Evolutionary conservation across 2,113 vertebrate genomes (phyloP), one percentile per base, ranked within the genome.

Genomic region (Chamaetylas fuelleborni): DNA sequence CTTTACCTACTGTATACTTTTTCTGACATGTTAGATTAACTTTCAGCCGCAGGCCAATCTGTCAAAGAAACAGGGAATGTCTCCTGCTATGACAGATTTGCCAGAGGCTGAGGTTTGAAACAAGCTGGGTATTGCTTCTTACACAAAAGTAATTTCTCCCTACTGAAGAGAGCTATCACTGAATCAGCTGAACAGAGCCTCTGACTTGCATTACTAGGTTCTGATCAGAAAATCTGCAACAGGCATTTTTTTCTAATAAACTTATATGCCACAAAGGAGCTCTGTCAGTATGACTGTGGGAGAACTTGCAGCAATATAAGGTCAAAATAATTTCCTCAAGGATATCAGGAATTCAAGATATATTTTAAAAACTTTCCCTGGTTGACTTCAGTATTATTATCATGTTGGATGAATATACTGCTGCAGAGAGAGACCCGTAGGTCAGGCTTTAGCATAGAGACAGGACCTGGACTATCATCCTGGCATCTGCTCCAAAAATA

Each of bases 21-120:
- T 98, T 76, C 95, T 98, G 98, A 98, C 97, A 97, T 94, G 88
- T 97, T 97, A 98, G 97, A 98, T 98, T 98, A 98, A 97, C 97
- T 98, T 98, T 97, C 90, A 97, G 97, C 98, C 91, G 25, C 95
- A 92, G 96, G 97, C 97, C 94, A 98, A 97, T 98, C 97, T 98
- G 97, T 98, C 98, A 98, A 92, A 97, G 97, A 97, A 98, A 98
- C 96, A 97, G 97, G 95, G 97, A 98, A 97, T 97, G 97, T 98
- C 97, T 98, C 96, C 96, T 96, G 92, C 88, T 93, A 95, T 98
- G 98, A 98, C 97, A 97, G 96, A 97, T 97, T 97, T 98, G 98
- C 98, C 96, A 97, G 97, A n/a, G 83, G 98, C 98, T 97, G 95
- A 97, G 92, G 92, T 97, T 97, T 97, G 97, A 98, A 97, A 97